Evolutionary conservation across 2,113 vertebrate genomes (phyloP).

Genomic region (Pelodiscus sinensis): DNA sequence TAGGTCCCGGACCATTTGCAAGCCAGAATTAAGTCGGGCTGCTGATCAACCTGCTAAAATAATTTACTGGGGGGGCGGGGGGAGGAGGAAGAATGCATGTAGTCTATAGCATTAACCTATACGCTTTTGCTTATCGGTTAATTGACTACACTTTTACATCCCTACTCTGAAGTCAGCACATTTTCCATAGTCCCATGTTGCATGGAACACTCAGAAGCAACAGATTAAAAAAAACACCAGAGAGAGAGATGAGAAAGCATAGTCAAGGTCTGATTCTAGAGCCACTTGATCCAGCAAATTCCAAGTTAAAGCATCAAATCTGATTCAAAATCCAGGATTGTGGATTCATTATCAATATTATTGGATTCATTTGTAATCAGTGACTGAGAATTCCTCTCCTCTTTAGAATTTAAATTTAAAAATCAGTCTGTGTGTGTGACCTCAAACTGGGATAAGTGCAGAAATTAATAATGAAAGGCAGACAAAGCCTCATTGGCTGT

Average conservation of each 20-base stretch:
- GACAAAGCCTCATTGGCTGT: not conserved
- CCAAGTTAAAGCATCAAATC: not conserved
- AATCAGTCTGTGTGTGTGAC: not conserved
- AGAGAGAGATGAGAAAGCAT: not conserved
- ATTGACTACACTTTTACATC: too few relatives aligned
- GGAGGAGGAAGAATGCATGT: too few relatives aligned
- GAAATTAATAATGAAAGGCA: not conserved
- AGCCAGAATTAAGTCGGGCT: too few relatives aligned
- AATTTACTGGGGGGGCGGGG: too few relatives aligned
- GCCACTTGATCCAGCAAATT: rapidly evolving
- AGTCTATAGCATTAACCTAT: too few relatives aligned
- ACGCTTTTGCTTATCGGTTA: too few relatives aligned
- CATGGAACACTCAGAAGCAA: rapidly evolving
- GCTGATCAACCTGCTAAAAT: too few relatives aligned
- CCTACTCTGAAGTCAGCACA: conserved; percentile 14
- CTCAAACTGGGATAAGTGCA: not conserved
- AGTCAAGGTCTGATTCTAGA: not conserved
- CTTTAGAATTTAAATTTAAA: not conserved
- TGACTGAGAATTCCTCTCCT: conserved; percentile 6
- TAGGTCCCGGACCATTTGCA: too few relatives aligned
- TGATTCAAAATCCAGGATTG: not conserved
- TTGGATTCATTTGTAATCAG: not conserved
- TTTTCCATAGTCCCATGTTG: not conserved
- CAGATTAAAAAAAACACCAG: rapidly evolving
- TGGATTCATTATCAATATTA: not conserved